These are phyloP conservation scores for Amblyteles armatorius DNA, from an alignment of 2,888 invertebrate species.

Conservation along the genomic window DNA sequence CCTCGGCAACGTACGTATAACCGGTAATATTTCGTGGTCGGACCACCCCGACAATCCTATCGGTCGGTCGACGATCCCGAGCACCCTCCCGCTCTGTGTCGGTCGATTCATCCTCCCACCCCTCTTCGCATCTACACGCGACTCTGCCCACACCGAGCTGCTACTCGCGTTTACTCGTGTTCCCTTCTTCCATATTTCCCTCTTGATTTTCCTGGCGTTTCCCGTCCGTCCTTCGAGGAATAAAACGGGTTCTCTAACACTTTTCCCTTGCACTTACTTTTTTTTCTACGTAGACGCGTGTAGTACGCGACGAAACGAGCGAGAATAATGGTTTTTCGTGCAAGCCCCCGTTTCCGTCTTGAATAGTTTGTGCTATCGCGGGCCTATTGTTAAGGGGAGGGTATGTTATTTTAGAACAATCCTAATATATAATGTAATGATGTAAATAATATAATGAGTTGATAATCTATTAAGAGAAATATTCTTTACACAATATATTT, in stretches of 20 bases:
- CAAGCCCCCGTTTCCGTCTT: constrained; percentile 65
- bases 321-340: constrained; percentile 81
- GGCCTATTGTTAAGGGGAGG: background rate
- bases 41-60: constrained; percentile 77
- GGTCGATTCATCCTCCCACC: constrained; percentile 41
- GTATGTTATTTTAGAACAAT: background rate
- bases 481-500: background rate
- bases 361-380: background rate
- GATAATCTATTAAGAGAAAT: background rate
- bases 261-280: constrained; percentile 9
- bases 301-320: background rate
- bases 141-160: constrained; percentile 30
- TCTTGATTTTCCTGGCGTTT: constrained; percentile 47
- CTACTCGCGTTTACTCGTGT: constrained; percentile 8
- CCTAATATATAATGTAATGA: too few species aligned
- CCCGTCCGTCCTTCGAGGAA: constrained; percentile 28
- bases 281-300: background rate
- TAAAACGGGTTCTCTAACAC: constrained; percentile 46
- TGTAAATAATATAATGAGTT: background rate
- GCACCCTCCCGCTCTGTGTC: constrained; percentile 64
- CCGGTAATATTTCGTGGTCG: constrained; percentile 80
- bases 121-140: constrained; percentile 43
- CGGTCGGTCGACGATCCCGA: constrained; percentile 58
- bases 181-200: constrained; percentile 19
- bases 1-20: constrained; percentile 71